Evolutionary conservation across 2,113 vertebrate species (phyloP), one percentile per base, ranked within the genome.

Genomic region (Rhea americana): DNA sequence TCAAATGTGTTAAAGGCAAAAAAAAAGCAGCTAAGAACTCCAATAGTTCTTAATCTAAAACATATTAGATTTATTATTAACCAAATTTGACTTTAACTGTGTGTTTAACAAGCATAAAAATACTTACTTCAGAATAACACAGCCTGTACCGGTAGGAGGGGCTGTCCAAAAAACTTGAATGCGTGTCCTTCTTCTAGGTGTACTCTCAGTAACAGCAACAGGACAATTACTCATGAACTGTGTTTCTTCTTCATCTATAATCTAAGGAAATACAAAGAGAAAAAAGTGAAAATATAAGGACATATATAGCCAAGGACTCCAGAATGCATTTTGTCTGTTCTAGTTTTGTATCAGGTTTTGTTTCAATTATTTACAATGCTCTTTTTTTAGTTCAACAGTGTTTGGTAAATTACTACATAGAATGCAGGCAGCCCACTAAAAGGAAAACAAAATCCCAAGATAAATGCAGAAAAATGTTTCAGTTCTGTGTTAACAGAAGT

Each of bases 191-290:
- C 99, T 98, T 5, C 99, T 98, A 7, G 99, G 99, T 1, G 99
- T 99, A 95, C 99, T 99, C 93, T 99, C 99, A 5, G 99, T 99
- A 86, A 99, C 99, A 7, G 99, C 99, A 26, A 99, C 99, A 0
- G 99, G 99, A 94, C 99, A 99, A 94, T 99, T 99, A 82, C 98
- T 99, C 99, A 99, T 99, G 93, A 98, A 99, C 95, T 99, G 99
- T 7, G 99, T 99, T 96, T 99, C 99, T 89, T 99, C 99, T 93
- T 99, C 99, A 92, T 99, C 99, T 95, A 99, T 99, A 92, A 99
- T 99, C 99, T 99, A 75, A 39, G 91, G 71, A 93, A 93, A 93
- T 5, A 15, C 0, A 45, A 76, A 74, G 15, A 85, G 47, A 93
- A 73, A 24, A 63, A 62, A 1, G 19, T 51, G 21, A 75, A 75